Evolutionary conservation across 2,797 vertebrate genomes (phyloP).

Genomic region (Sitta carolinensis): DNA sequence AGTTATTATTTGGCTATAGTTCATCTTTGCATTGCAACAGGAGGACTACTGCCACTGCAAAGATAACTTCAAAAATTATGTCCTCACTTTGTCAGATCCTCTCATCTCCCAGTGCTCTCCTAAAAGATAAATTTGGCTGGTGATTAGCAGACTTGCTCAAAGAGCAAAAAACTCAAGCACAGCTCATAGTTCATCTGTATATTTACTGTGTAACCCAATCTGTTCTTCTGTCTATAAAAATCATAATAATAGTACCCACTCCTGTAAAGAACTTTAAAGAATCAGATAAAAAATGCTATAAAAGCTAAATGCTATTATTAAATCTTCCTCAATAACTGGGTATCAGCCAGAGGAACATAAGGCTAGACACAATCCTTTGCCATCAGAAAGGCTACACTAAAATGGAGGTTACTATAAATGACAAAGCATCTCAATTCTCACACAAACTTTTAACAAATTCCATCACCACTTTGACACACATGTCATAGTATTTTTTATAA

Average conservation of each 20-base stretch:
- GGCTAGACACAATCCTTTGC: background rate
- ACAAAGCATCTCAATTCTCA: constrained; percentile 32
- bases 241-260: background rate
- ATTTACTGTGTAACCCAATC: constrained; percentile 18
- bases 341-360: constrained; percentile 38
- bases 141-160: background rate
- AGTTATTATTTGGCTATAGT: constrained; percentile 47
- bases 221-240: constrained; percentile 37
- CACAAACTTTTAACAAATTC: constrained; percentile 13
- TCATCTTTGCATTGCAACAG: constrained; percentile 34
- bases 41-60: background rate
- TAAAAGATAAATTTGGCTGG: background rate
- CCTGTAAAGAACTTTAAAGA: constrained; percentile 23
- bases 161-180: background rate
- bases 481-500: constrained; percentile 13
- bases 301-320: constrained; percentile 40
- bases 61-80: constrained; percentile 21
- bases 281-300: constrained; percentile 14
- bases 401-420: constrained; percentile 29
- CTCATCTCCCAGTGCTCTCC: constrained; percentile 15
- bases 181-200: background rate
- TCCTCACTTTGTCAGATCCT: constrained; percentile 4
- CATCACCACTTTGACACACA: background rate
- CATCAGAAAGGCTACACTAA: background rate
- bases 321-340: background rate